Evolutionary conservation across 2,113 vertebrate species (phyloP), one percentile per base, ranked within the genome.

Genomic region (Candoia aspera): DNA sequence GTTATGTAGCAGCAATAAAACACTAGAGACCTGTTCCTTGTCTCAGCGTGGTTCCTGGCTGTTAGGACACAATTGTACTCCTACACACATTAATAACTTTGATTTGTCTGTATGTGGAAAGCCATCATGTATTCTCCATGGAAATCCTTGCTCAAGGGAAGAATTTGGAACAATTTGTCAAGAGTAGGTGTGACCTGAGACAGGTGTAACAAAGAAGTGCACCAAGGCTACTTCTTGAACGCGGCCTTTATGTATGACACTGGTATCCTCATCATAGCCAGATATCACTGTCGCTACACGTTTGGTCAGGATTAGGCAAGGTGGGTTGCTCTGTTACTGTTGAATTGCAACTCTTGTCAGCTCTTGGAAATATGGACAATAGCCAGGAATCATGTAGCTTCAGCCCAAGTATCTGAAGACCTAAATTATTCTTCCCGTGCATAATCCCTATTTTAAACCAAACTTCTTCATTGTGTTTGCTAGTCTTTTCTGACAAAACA

Each of bases 401-500:
- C 57, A 58, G 57, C 4, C 15, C 5, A 12, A 58, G 19, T 57
- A 29, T 37, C 19, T 49, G 62, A 62, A 73, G 33, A 11, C 19
- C 23, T 91, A 24, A 53, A 0, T 29, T 29, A 11, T 26, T 84
- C 58, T 64, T 64, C 19, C 37, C 37, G 13, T 73, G 29, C 26
- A 24, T 33, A 60, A n/a, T 84, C 29, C 37, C 46, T 84, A 24
- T 89, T 90, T 79, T 59, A 59, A 91, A 86, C 58, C 91, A 84
- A 83, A 29, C 6, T 19, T 13, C 89, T 91, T 90, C 23, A 0
- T 92, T 94, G 29, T 55, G 42, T 89, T 17, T 91, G 3, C 62
- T 94, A 98, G 98, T 95, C 97, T 94, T 91, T 95, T 49, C 95
- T 98, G 94, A 98, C 97, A 83, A 98, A 96, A 85, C 97, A 98